phyloP scores from a whole-genome alignment of 2,113 vertebrate genomes.

The Peromyscus maniculatus region DNA sequence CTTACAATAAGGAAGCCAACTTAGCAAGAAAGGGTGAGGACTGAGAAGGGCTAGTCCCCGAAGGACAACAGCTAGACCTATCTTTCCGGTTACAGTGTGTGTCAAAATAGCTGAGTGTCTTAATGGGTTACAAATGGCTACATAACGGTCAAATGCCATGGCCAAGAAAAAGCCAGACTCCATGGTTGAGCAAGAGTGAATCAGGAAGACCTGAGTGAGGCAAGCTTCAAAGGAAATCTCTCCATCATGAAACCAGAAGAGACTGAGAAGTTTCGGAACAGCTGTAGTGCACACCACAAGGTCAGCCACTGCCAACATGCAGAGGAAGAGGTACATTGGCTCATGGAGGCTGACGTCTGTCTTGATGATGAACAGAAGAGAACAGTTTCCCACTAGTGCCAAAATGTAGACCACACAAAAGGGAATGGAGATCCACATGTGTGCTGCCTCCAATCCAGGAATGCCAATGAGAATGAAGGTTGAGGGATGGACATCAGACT shows the following conservation, averaged over 20 bases:
- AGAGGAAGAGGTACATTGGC: constrained; percentile 82
- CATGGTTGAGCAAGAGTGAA: constrained; percentile 78
- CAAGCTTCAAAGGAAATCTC: constrained; percentile 62
- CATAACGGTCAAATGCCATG: constrained; percentile 73
- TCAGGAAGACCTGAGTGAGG: constrained; percentile 76
- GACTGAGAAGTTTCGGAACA: constrained; percentile 74
- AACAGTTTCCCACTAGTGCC: constrained; percentile 77
- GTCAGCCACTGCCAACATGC: constrained; percentile 79
- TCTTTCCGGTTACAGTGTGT: not conserved
- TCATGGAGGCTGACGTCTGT: constrained; percentile 76
- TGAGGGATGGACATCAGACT: not conserved
- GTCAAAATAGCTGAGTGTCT: constrained; percentile 76
- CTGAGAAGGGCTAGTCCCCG: constrained; percentile 58
- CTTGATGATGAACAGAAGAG: constrained; percentile 76
- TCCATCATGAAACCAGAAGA: constrained; percentile 72
- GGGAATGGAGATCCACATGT: constrained; percentile 77
- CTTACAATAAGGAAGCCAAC: constrained; percentile 77
- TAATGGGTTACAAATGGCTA: constrained; percentile 72
- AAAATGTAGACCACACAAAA: constrained; percentile 75
- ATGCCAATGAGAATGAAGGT: constrained; percentile 76
- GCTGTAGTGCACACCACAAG: constrained; percentile 65
- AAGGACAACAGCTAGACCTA: constrained; percentile 35
- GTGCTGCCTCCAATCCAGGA: constrained; percentile 70
- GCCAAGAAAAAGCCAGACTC: constrained; percentile 77
- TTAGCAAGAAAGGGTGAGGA: constrained; percentile 62